Conservation (phyloP, 1,140 invertebrate species). For the Procambarus virginalis region DNA sequence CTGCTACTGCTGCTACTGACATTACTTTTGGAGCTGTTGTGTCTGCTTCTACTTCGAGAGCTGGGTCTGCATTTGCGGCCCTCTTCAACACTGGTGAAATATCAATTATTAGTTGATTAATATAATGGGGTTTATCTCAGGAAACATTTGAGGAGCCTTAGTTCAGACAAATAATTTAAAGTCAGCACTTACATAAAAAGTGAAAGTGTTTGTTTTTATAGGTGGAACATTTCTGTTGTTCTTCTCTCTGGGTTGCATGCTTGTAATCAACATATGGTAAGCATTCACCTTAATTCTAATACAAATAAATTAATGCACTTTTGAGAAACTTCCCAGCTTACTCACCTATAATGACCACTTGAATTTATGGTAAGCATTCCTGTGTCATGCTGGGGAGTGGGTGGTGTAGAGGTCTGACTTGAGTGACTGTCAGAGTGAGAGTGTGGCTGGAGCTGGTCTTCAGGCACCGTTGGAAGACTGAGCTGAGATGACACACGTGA, state of each 20-base stretch:
- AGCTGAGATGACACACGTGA: constrained; percentile 51
- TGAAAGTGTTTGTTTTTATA: too few species aligned
- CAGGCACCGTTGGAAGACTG: constrained; percentile 36
- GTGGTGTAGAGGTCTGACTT: constrained; percentile 39
- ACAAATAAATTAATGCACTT: too few species aligned
- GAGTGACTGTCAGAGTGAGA: constrained; percentile 7
- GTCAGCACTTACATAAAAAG: too few species aligned
- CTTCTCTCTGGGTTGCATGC: too few species aligned
- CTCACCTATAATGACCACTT: constrained; percentile 31
- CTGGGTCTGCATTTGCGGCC: background rate
- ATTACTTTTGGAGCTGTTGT: constrained; percentile 43
- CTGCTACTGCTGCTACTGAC: constrained; percentile 57
- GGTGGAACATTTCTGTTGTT: too few species aligned
- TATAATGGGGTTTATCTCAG: too few species aligned
- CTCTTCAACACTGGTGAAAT: constrained; percentile 37
- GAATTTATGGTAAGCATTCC: constrained; percentile 16
- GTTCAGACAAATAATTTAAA: too few species aligned
- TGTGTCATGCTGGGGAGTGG: constrained; percentile 49
- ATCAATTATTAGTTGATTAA: background rate
- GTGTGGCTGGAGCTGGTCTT: constrained; percentile 28
- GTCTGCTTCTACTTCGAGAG: constrained; percentile 16
- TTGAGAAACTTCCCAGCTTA: background rate
- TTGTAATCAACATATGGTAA: too few species aligned
- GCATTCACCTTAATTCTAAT: too few species aligned
- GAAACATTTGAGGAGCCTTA: too few species aligned